A percentile compares a stretch with the other conserved stretches of the same genome.
These are phyloP conservation scores for Erynnis tages DNA, from an alignment of 2,888 invertebrate genomes.

Conservation along the genomic window DNA sequence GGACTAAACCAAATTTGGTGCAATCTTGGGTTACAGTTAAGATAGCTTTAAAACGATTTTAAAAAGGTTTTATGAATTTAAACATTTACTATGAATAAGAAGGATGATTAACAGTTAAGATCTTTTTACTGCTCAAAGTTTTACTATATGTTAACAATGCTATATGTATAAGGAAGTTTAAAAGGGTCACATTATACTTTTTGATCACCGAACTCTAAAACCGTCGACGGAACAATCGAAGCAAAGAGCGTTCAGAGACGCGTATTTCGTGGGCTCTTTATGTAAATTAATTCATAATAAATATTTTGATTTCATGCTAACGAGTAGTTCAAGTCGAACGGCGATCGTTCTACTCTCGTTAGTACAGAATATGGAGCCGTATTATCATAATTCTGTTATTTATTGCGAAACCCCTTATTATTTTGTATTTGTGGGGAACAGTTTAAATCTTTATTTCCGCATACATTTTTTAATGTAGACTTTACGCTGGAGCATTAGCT, in stretches of 20 bases:
- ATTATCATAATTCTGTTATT: conserved; percentile 74
- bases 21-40: too few relatives aligned
- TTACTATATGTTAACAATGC: too few relatives aligned
- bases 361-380: conserved; percentile 59
- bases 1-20: too few relatives aligned
- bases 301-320: conserved; percentile 75
- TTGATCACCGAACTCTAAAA: conserved; percentile 14
- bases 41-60: too few relatives aligned
- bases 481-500: background rate
- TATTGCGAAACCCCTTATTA: conserved; percentile 56
- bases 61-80: too few relatives aligned
- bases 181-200: too few relatives aligned
- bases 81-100: too few relatives aligned
- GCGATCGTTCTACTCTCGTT: conserved; percentile 65
- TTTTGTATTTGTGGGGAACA: conserved; percentile 34
- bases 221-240: conserved; percentile 36
- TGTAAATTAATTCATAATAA: conserved; percentile 77
- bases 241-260: conserved; percentile 45
- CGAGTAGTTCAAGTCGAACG: conserved; percentile 65
- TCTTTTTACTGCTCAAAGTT: too few relatives aligned
- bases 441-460: conserved; percentile 19
- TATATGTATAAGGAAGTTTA: too few relatives aligned
- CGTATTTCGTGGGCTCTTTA: conserved; percentile 64
- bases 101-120: too few relatives aligned
- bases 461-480: conserved; percentile 6